A percentile compares a stretch with the other conserved stretches of the same genome.
These are phyloP conservation scores for Rhyacichthys aspro DNA, from an alignment of 2,797 vertebrate genomes.

Conservation along the genomic window DNA sequence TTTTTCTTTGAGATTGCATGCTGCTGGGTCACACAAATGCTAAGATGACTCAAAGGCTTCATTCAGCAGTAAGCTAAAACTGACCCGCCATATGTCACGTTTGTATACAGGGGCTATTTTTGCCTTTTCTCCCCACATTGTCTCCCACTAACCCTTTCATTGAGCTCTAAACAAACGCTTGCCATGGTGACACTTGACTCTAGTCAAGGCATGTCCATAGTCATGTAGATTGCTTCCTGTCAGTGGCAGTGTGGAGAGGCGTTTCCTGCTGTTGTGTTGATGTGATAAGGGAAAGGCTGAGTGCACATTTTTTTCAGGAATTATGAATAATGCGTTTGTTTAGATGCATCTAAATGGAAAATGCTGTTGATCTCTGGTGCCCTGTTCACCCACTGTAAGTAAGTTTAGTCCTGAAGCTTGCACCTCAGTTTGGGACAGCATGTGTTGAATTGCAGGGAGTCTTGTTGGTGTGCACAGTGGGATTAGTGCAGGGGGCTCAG, in stretches of 20 bases:
- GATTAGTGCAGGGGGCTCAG: conserved; percentile 50
- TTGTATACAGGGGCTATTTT: neutral
- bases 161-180: conserved; percentile 51
- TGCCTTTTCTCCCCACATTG: conserved; percentile 11
- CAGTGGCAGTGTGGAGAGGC: conserved; percentile 45
- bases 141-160: conserved; percentile 11
- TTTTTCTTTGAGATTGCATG: too few species aligned
- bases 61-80: neutral
- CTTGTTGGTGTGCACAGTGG: conserved; percentile 24
- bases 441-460: conserved; percentile 45
- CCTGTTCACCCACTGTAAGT: neutral
- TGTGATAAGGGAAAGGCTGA: conserved; percentile 52
- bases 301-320: conserved; percentile 28
- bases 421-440: conserved; percentile 10
- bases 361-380: neutral
- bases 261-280: conserved; percentile 60
- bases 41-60: neutral
- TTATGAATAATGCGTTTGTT: neutral
- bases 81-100: neutral
- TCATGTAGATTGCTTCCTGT: conserved; percentile 69
- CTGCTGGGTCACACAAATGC: too few species aligned
- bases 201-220: conserved; percentile 50
- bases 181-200: conserved; percentile 41
- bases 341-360: too few species aligned
- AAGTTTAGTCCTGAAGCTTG: conserved; percentile 6